Percentiles rank a stretch among this genome's conserved stretches.
Conservation (phyloP, 1,140 invertebrate genomes). For the Sinella curviseta region DNA sequence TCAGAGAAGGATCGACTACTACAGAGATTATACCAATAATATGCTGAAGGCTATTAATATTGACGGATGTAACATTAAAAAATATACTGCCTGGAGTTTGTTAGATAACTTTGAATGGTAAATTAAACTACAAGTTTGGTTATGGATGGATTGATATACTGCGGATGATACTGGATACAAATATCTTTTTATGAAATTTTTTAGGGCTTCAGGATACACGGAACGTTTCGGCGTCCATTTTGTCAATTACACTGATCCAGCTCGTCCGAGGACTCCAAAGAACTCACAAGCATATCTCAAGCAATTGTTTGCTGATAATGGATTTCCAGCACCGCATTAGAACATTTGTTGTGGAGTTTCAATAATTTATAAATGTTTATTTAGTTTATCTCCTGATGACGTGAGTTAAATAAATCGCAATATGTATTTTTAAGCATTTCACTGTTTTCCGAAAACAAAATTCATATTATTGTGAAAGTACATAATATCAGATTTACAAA, state of each 20-base stretch:
- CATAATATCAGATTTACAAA: no score
- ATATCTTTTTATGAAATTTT: neutral
- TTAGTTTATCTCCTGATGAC: no score
- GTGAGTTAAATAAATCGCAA: no score
- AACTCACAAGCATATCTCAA: constrained; percentile 51
- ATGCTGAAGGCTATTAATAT: constrained; percentile 24
- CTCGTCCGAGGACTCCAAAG: constrained; percentile 52
- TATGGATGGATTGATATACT: no score
- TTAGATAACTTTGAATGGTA: constrained; percentile 55
- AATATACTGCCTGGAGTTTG: constrained; percentile 57
- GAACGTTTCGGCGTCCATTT: constrained; percentile 44
- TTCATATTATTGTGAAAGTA: no score
- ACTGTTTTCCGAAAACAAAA: no score
- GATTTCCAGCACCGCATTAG: constrained; percentile 45
- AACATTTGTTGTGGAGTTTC: no score
- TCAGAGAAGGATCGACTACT: constrained; percentile 21
- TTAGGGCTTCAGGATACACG: neutral
- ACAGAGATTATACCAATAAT: constrained; percentile 24
- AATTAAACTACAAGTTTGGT: no score
- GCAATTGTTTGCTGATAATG: constrained; percentile 53
- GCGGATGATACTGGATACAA: no score
- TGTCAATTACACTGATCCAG: constrained; percentile 55
- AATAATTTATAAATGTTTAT: no score
- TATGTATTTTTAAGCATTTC: neutral
- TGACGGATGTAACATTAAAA: constrained; percentile 20